Base-by-base conservation (phyloP, 2,113 vertebrate species). In the Amazona guildingii region DNA sequence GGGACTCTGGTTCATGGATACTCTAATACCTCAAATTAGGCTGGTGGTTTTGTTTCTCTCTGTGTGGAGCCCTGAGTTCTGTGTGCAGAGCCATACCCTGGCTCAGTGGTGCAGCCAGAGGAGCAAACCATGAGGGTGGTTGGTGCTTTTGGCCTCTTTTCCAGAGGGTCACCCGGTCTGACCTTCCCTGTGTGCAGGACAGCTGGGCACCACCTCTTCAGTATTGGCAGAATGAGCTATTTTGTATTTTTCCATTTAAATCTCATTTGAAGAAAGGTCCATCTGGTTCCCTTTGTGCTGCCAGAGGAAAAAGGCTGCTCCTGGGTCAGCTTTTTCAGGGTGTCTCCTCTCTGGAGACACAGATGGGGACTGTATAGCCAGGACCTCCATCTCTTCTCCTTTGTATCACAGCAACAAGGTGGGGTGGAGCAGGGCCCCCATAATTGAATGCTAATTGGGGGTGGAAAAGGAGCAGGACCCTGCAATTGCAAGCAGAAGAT, bases 201-300 rank as follows among this genome's bases (percentile, higher is more conserved):
- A 94, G 95, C 86, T 88, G 91, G 86, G 61, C 61, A 74, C 51
- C 90, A 63, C 43, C 19, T 29, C 79, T 33, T 83, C 72, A 6
- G 0, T 37, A 37, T 4, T 57, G 75, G 86, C 80, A 83, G 55
- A 41, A 67, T 49, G 69, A 92, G 76, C 94, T 88, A 11, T 20
- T 94, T 88, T 92, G 83, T 96, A 2, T 44, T 92, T 94, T 95
- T 88, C 88, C 76, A 86, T 83, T 93, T 90, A 93, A 90, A 92
- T 93, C 82, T 76, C 44, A 21, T 90, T 73, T 61, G 72, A 67
- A 83, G 68, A 28, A 6, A 86, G 44, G 92, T 74, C 94, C 95
- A 92, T 95, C 95, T 92, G 86, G 86, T 85, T 93, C 83, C 17
- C 19, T 77, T 17, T 0, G 5, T 92, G 80, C 79, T 97, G 94